A percentile compares a stretch with the other conserved stretches of the same genome.
phyloP scores from a whole-genome alignment of 2,888 invertebrate genomes.

The Malthinus seriepunctatus region DNA sequence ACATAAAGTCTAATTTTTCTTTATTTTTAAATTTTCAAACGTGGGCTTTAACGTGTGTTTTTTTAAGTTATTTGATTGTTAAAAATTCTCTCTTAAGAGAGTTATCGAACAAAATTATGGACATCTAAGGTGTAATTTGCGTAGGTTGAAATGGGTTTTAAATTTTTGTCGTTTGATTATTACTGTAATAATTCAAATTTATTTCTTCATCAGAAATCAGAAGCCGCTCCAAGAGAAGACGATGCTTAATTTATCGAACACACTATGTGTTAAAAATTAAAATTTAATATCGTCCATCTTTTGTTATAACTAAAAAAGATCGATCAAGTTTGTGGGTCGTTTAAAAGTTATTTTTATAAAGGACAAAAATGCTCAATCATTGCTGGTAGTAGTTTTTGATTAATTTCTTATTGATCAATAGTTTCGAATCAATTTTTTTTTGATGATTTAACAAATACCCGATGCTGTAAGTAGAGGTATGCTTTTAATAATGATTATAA shows the following conservation, averaged over 20 bases:
- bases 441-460: not conserved
- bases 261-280: too few species aligned
- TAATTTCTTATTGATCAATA: conserved; percentile 10
- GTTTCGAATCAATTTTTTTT: conserved; percentile 2
- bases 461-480: not conserved
- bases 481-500: not conserved
- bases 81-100: not conserved
- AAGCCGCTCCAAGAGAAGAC: too few species aligned
- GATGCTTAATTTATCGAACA: too few species aligned
- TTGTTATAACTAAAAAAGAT: too few species aligned
- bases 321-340: too few species aligned
- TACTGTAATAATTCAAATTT: conserved; percentile 1
- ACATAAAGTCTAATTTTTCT: too few species aligned
- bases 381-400: conserved; percentile 16
- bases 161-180: not conserved
- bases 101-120: conserved; percentile 1
- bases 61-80: not conserved
- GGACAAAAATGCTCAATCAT: conserved; percentile 16
- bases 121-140: not conserved
- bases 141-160: conserved; percentile 1
- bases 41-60: not conserved
- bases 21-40: too few species aligned
- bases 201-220: not conserved
- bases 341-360: too few species aligned
- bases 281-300: too few species aligned